Evolutionary conservation across 2,888 invertebrate species (phyloP).

Genomic region (Tachina grossa): DNA sequence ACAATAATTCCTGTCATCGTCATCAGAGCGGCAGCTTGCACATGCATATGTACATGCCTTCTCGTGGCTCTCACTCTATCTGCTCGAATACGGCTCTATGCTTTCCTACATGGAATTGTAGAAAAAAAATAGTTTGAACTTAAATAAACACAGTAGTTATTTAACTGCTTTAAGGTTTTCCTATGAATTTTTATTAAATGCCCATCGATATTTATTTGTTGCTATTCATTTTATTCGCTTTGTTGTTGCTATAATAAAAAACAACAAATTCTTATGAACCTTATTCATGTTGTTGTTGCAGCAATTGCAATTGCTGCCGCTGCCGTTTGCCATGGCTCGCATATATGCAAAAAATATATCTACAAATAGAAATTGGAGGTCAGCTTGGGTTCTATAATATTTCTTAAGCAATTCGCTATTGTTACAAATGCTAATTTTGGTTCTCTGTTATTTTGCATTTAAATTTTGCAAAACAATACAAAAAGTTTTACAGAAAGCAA

Average conservation of each 20-base stretch:
- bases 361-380: conserved; percentile 71
- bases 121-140: conserved; percentile 51
- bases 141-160: conserved; percentile 70
- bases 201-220: conserved; percentile 68
- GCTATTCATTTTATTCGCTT: conserved; percentile 22
- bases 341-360: conserved; percentile 17
- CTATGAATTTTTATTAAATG: conserved; percentile 72
- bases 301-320: conserved; percentile 64
- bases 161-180: conserved; percentile 70
- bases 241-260: not conserved
- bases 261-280: no score
- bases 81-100: not conserved
- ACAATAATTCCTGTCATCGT: conserved; percentile 35
- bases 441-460: conserved; percentile 79
- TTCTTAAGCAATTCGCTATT: conserved; percentile 73
- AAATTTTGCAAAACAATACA: conserved; percentile 74
- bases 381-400: conserved; percentile 68
- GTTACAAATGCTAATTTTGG: conserved; percentile 81
- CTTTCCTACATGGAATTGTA: conserved; percentile 35
- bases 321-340: conserved; percentile 69
- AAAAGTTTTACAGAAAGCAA: conserved; percentile 1
- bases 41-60: conserved; percentile 18
- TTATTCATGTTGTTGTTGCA: conserved; percentile 31
- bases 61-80: conserved; percentile 10
- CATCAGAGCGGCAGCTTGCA: conserved; percentile 12